Evolutionary conservation across 2,797 vertebrate species (phyloP).

Genomic region (Anguilla marmorata): DNA sequence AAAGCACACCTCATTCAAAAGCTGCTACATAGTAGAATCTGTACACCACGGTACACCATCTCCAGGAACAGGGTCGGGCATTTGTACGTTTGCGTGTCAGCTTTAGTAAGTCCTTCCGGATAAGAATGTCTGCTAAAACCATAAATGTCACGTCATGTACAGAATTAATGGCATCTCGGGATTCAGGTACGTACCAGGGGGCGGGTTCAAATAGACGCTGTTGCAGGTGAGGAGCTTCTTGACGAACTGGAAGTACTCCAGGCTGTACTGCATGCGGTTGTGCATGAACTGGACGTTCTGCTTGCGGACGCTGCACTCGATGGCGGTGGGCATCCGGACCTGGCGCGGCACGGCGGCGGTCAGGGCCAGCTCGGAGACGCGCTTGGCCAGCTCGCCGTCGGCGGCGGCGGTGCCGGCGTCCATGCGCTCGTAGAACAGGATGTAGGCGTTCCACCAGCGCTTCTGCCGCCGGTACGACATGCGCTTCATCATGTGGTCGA

Average conservation of each 20-base stretch:
- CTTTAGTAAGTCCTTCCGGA: not conserved
- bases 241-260: constrained; percentile 99
- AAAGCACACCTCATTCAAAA: no score
- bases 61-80: no score
- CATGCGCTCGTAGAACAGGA: constrained; percentile 98
- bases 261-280: constrained; percentile 99
- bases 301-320: constrained; percentile 97
- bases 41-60: no score
- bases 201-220: constrained; percentile 97
- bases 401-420: constrained; percentile 93
- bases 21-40: no score
- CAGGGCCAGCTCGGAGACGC: constrained; percentile 90
- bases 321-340: constrained; percentile 96
- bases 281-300: constrained; percentile 99
- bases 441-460: constrained; percentile 99
- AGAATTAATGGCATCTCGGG: not conserved
- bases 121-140: not conserved
- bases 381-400: constrained; percentile 92
- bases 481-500: constrained; percentile 99
- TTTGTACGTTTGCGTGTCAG: not conserved
- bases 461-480: constrained; percentile 99
- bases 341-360: constrained; percentile 88
- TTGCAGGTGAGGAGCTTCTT: constrained; percentile 99
- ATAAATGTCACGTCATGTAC: not conserved
- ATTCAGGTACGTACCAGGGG: constrained; percentile 79